phyloP scores from a whole-genome alignment of 2,888 invertebrate species.

The Drosophila yooni region DNA sequence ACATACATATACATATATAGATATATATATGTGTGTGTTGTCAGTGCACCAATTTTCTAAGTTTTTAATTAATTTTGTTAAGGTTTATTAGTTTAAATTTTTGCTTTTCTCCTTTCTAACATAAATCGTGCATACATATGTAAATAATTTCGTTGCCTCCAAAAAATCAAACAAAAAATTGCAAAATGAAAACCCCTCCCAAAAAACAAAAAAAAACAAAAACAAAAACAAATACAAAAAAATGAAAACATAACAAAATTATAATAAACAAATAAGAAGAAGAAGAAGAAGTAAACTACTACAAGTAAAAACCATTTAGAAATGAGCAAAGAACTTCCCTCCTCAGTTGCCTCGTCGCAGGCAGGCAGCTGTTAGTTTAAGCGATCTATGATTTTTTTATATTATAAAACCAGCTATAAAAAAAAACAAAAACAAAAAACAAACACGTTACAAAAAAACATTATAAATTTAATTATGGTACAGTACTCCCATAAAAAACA shows the following conservation, averaged over 20 bases:
- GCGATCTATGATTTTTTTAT: conserved; percentile 74
- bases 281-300: conserved; percentile 18
- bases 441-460: conserved; percentile 19
- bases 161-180: conserved; percentile 37
- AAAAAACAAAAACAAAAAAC: not conserved
- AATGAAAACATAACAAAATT: not conserved
- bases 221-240: conserved; percentile 20
- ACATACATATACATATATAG: not conserved
- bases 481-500: conserved; percentile 25
- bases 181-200: conserved; percentile 24
- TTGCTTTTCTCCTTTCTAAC: conserved; percentile 25
- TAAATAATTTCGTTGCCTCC: conserved; percentile 76
- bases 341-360: conserved; percentile 71
- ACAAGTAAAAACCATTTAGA: conserved; percentile 64
- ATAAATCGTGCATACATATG: conserved; percentile 60
- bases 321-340: conserved; percentile 78
- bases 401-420: conserved; percentile 21
- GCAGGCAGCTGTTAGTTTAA: conserved; percentile 73
- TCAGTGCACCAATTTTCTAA: conserved; percentile 29
- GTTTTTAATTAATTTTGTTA: conserved; percentile 52
- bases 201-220: conserved; percentile 33
- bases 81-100: conserved; percentile 55
- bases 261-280: conserved; percentile 24
- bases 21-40: not conserved
- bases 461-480: conserved; percentile 33